Evolutionary conservation across 1,140 invertebrate genomes (phyloP), one percentile per base, ranked within the genome.

Genomic region (Antheraea pernyi): DNA sequence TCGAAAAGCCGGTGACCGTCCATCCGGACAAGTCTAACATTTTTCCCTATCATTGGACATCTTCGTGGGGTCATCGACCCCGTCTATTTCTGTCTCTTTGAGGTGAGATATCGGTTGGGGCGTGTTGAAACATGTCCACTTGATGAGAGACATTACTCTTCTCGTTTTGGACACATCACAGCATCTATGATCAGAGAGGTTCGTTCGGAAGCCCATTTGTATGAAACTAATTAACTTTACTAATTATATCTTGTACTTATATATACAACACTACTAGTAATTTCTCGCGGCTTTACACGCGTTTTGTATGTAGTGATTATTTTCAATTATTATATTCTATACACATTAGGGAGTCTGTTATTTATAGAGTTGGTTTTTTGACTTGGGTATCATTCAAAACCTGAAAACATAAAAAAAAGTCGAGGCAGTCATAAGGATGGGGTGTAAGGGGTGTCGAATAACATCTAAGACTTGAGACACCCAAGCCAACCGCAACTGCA

Each of bases 51-150:
- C 60, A 61, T 19, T 61, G 19, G 60, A 30, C 60, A 22, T 36
- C 19, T 22, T 30, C 60, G 7, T 19, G 42, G 65, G 79, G 75
- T 79, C 73, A 76, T 77, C 61, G 83, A 80, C 72, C 83, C 46
- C 65, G 58, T 75, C 77, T 84, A 84, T 84, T 85, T 81, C 62
- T 16, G 76, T 77, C 39, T 71, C 80, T 83, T 81, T 84, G 80
- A 82, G 81, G 83, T 85, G 77, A 70, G 66, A 66, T 69, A 69
- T 72, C 39, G 71, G 67, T 22, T 71, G 39, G 16, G 10, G 46
- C 46, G 46, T 53, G 46, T 67, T 67, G 65, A 67, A 60, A 65
- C 46, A 46, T 19, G 19, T 67, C 69, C 64, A 67, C 59, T 60
- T 67, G 46, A 53, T 53, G 46, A 53, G 46, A 9, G 13, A 53